Evolutionary conservation across 2,888 invertebrate species (phyloP), one percentile per base, ranked within the genome.

Genomic region (Eupithecia subfuscata): DNA sequence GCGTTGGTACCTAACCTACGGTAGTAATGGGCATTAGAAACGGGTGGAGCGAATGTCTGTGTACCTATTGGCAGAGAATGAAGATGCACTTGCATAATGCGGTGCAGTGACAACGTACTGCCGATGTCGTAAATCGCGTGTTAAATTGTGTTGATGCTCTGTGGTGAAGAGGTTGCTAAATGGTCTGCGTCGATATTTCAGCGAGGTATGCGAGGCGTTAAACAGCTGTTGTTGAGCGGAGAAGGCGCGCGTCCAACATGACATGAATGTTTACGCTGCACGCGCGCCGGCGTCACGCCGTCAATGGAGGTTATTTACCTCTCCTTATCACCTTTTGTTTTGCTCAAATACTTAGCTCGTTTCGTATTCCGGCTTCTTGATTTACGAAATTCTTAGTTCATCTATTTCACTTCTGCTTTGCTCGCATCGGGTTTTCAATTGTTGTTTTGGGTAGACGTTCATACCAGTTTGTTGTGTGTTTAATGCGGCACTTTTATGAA

Each of bases 271-370:
- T 83, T 82, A 81, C 84, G 82, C 81, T 77, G 82, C 81, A 73
- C 83, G 78, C 79, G 79, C 75, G 81, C 78, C 84, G 85, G 85
- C 90, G 91, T 90, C 90, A 89, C 90, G 90, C 89, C 91, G 91
- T 90, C 93, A 92, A 92, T 92, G 90, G 91, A 92, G 94, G 94
- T 94, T 94, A 91, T 94, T 94, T 94, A 94, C 94, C 94, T 92
- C 91, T 90, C 81, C 93, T 94, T 94, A 94, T 94, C 93, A 93
- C 93, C 93, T 94, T 93, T 94, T 94, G 94, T 94, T 94, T 93
- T 92, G 92, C 91, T 92, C 89, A 91, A 92, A 91, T 91, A 91
- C 90, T 90, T 88, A 86, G 87, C 88, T 89, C 87, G 88, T 89
- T 90, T 86, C 84, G 86, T 86, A 77, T 79, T 79, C 77, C 78